Evolutionary conservation across 2,113 vertebrate genomes (phyloP).

Genomic region (Actenoides lindsayi): DNA sequence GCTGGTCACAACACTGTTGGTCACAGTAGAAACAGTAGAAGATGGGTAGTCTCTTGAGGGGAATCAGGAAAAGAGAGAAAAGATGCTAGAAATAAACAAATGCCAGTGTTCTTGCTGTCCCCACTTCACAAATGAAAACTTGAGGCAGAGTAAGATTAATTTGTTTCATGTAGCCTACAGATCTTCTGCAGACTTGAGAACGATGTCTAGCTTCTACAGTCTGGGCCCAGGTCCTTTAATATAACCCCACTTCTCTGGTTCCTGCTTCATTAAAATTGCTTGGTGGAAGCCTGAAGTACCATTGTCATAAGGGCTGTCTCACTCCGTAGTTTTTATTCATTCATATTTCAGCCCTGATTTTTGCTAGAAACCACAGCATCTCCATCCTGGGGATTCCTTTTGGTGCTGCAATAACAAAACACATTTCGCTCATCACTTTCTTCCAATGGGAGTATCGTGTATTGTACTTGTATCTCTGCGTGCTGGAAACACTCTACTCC

Average conservation of each 20-base stretch:
- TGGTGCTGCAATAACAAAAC: neutral
- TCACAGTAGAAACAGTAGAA: neutral
- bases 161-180: neutral
- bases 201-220: neutral
- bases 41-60: neutral
- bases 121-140: neutral
- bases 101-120: neutral
- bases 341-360: neutral
- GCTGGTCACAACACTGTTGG: neutral
- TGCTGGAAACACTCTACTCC: neutral
- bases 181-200: neutral
- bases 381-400: neutral
- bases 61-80: neutral
- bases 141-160: neutral
- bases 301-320: neutral
- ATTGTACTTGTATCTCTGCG: fast-evolving
- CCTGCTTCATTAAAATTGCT: neutral
- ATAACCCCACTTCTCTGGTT: neutral
- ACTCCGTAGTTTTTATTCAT: neutral
- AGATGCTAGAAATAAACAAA: neutral
- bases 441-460: neutral
- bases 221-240: neutral
- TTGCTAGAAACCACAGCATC: neutral
- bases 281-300: neutral
- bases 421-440: neutral